These are phyloP conservation scores for Drosophila seclusa DNA, from an alignment of 2,888 invertebrate genomes.

Conservation along the genomic window DNA sequence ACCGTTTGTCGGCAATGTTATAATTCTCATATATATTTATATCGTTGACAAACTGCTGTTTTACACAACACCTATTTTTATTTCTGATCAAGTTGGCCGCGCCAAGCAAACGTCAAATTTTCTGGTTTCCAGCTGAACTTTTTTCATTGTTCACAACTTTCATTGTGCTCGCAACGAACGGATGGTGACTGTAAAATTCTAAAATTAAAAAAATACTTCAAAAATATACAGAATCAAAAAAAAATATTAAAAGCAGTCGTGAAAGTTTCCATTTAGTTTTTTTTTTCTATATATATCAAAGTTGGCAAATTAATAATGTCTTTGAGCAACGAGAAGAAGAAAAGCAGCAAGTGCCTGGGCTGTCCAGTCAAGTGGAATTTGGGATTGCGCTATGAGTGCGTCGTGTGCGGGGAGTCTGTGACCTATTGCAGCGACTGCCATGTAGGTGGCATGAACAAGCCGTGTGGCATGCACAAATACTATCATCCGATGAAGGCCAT, in stretches of 20 bases:
- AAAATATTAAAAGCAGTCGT: neutral
- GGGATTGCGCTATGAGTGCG: conserved; percentile 53
- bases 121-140: neutral
- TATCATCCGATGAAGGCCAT: conserved; percentile 67
- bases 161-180: conserved; percentile 7
- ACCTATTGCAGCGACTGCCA: conserved; percentile 55
- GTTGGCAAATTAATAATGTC: conserved; percentile 18
- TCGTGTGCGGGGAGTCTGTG: conserved; percentile 47
- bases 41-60: neutral
- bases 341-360: conserved; percentile 25
- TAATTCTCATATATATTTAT: neutral
- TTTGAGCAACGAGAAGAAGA: neutral
- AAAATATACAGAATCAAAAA: neutral
- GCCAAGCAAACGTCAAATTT: neutral
- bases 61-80: neutral
- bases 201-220: conserved; percentile 1
- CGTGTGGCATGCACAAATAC: conserved; percentile 45
- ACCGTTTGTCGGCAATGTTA: neutral
- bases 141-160: conserved; percentile 1
- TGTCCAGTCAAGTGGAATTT: conserved; percentile 36
- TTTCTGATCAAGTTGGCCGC: conserved; percentile 46
- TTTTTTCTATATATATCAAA: neutral
- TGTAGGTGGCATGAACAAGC: conserved; percentile 27
- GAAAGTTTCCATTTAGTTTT: neutral
- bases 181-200: conserved; percentile 13